These are phyloP conservation scores for Myotis planiceps DNA, from an alignment of 2,797 vertebrate genomes.

Conservation along the genomic window DNA sequence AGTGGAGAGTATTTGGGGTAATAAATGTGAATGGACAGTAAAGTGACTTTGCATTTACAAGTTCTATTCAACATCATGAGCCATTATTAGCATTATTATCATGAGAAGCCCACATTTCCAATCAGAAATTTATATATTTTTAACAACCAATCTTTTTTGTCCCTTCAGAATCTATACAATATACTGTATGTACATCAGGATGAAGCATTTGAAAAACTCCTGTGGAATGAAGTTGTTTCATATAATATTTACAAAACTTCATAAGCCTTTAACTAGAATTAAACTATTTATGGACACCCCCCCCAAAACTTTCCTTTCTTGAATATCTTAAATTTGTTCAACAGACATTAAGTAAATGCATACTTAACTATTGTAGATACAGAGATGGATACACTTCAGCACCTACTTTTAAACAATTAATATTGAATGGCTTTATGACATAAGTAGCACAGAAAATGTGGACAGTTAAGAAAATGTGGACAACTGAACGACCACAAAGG, in stretches of 20 bases:
- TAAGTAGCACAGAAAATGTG: too few relatives aligned
- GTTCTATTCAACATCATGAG: neutral
- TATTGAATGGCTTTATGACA: neutral
- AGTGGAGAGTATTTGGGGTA: neutral
- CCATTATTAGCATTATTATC: neutral
- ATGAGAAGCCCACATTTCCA: neutral
- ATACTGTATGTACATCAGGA: neutral
- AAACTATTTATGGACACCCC: neutral
- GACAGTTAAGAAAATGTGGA: neutral
- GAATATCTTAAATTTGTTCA: neutral
- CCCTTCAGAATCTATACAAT: neutral
- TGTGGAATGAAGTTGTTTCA: neutral
- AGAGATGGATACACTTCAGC: rapidly evolving
- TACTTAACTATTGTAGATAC: rapidly evolving
- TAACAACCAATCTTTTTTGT: neutral
- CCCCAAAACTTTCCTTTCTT: neutral
- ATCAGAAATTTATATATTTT: neutral
- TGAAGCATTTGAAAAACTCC: neutral
- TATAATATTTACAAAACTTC: neutral
- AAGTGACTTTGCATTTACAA: neutral
- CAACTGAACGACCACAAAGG: neutral
- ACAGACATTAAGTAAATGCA: neutral
- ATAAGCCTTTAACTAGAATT: neutral
- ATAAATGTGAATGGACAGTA: neutral
- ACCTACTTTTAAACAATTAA: neutral